Evolutionary conservation across 2,888 invertebrate species (phyloP).

Genomic region (Cryptophagus acutangulus): DNA sequence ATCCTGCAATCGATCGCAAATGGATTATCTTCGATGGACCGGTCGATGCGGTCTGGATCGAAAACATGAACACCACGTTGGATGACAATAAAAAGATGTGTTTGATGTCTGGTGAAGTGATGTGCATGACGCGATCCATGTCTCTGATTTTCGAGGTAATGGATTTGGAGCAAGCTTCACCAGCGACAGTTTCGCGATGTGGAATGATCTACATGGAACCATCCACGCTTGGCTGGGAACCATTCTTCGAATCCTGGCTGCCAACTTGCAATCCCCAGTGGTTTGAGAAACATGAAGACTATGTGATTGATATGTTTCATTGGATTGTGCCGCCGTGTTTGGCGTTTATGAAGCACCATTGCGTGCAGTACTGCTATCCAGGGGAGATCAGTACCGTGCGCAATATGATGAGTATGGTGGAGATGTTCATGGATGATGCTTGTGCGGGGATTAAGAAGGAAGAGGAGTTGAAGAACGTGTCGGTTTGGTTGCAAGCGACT

Average conservation of each 20-base stretch:
- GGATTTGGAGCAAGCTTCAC: slow-evolving; percentile 79
- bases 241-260: slow-evolving; percentile 79
- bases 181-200: slow-evolving; percentile 77
- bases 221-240: slow-evolving; percentile 72
- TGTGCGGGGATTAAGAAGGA: slow-evolving; percentile 49
- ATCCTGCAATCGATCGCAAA: slow-evolving; percentile 70
- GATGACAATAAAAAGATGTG: slow-evolving; percentile 87
- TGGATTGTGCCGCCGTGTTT: slow-evolving; percentile 79
- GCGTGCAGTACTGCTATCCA: slow-evolving; percentile 59
- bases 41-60: slow-evolving; percentile 86
- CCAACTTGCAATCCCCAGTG: slow-evolving; percentile 60
- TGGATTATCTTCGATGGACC: slow-evolving; percentile 94
- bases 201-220: slow-evolving; percentile 92
- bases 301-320: slow-evolving; percentile 57
- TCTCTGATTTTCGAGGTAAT: slow-evolving; percentile 85
- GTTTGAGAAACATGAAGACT: slow-evolving; percentile 63
- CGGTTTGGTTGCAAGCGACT: slow-evolving; percentile 71
- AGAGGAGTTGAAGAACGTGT: slow-evolving; percentile 63
- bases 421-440: slow-evolving; percentile 73
- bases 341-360: slow-evolving; percentile 66
- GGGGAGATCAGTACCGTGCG: slow-evolving; percentile 69
- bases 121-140: slow-evolving; percentile 75
- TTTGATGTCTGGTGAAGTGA: slow-evolving; percentile 81
- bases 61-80: slow-evolving; percentile 84
- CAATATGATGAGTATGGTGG: slow-evolving; percentile 68